A percentile compares a stretch with the other conserved stretches of the same genome.
These are phyloP conservation scores for Drosophila lacertosa DNA, from an alignment of 1,140 invertebrate species.

Conservation along the genomic window DNA sequence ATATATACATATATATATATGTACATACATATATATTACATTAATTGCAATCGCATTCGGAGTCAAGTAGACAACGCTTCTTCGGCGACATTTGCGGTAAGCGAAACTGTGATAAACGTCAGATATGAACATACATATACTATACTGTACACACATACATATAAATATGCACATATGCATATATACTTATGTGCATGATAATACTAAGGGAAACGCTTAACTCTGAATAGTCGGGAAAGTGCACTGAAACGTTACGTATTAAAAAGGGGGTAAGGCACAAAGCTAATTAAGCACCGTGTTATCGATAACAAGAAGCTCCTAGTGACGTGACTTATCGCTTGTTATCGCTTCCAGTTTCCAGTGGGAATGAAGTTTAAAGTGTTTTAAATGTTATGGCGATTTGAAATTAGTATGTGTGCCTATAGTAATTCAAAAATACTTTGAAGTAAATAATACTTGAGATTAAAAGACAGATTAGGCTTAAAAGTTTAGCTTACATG, in stretches of 20 bases:
- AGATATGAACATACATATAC: slow-evolving; percentile 8
- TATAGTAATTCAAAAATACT: no score
- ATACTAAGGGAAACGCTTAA: neutral
- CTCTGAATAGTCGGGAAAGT: neutral
- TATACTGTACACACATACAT: neutral
- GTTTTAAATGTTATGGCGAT: no score
- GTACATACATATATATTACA: neutral
- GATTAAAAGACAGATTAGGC: no score
- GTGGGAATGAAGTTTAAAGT: no score
- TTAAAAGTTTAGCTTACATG: no score
- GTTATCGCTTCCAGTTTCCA: no score
- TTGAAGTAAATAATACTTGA: no score
- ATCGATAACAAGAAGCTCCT: slow-evolving; percentile 1
- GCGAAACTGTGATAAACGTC: slow-evolving; percentile 9
- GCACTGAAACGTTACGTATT: neutral
- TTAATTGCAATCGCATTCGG: no score
- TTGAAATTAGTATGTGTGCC: no score
- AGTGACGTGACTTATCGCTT: neutral
- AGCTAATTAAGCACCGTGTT: neutral
- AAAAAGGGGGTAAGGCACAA: neutral
- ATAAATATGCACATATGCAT: neutral
- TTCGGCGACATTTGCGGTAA: slow-evolving; percentile 12
- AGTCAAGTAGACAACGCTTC: no score
- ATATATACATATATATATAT: neutral
- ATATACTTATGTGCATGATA: no score